phyloP scores from a whole-genome alignment of 2,113 vertebrate species.

The Plecotus auritus region DNA sequence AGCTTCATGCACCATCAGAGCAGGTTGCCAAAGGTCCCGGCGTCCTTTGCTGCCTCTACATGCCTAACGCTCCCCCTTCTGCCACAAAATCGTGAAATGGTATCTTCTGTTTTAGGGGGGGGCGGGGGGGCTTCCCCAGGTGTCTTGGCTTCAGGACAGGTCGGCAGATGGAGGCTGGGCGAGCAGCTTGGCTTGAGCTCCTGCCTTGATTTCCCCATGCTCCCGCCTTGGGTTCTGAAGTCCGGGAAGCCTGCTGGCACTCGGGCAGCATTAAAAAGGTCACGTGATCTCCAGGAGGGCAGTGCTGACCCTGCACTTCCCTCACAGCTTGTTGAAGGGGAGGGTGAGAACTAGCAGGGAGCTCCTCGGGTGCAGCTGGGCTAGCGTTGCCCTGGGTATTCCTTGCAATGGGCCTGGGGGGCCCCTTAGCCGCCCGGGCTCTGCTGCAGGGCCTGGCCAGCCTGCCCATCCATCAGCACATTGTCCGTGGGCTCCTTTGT shows the following conservation, averaged over 20 bases:
- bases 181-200: neutral
- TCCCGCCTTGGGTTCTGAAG: neutral
- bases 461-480: neutral
- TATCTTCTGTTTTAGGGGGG: neutral
- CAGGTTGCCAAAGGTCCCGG: neutral
- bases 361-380: neutral
- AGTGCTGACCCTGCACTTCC: neutral
- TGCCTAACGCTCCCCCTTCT: neutral
- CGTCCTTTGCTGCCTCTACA: neutral
- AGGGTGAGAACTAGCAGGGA: neutral
- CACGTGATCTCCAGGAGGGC: neutral
- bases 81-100: neutral
- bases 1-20: rapidly evolving
- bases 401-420: rapidly evolving
- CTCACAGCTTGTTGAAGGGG: neutral
- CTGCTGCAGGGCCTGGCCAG: conserved; percentile 20
- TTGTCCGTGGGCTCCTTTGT: conserved; percentile 52
- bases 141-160: no score
- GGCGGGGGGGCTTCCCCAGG: neutral
- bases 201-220: neutral
- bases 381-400: neutral
- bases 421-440: neutral
- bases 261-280: neutral
- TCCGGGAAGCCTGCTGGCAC: neutral
- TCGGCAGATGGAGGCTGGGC: no score